Conservation (phyloP, 2,888 invertebrate species). For the Philopedon plagiatum region DNA sequence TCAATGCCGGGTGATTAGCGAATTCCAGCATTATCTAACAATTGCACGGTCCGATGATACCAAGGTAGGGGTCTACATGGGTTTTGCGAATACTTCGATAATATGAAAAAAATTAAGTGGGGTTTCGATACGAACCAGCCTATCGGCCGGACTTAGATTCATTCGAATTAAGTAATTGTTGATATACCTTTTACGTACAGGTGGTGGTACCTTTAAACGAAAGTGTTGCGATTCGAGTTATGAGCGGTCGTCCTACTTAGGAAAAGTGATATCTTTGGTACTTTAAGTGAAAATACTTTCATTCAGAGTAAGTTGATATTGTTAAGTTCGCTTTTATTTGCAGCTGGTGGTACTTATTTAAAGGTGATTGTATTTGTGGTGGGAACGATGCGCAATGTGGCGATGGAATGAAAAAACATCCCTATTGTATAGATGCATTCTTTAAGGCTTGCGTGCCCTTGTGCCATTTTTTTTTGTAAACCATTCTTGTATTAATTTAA, state of each 20-base stretch:
- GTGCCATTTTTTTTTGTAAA: too few species aligned
- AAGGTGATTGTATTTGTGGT: background rate
- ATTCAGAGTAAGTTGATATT: background rate
- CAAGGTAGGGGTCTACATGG: constrained; percentile 48
- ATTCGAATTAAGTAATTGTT: constrained; percentile 54
- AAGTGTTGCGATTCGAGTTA: constrained; percentile 48
- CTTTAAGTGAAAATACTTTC: constrained; percentile 18
- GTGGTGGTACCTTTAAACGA: constrained; percentile 50
- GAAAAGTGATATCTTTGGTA: constrained; percentile 34
- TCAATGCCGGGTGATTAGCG: constrained; percentile 33
- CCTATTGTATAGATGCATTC: too few species aligned
- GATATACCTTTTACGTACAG: constrained; percentile 41
- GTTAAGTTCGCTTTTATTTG: constrained; percentile 8
- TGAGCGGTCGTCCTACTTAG: constrained; percentile 44
- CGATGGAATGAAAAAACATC: too few species aligned
- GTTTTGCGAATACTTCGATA: constrained; percentile 30
- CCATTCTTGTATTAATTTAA: too few species aligned
- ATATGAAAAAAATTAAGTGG: constrained; percentile 53
- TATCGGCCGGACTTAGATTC: constrained; percentile 50
- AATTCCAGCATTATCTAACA: constrained; percentile 48
- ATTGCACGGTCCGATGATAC: constrained; percentile 42
- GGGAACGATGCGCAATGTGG: background rate
- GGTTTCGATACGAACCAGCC: constrained; percentile 49
- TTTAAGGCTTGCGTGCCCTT: too few species aligned
- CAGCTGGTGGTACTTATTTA: background rate